These are phyloP conservation scores for Lonchura striata DNA, from an alignment of 2,113 vertebrate genomes.

Conservation along the genomic window DNA sequence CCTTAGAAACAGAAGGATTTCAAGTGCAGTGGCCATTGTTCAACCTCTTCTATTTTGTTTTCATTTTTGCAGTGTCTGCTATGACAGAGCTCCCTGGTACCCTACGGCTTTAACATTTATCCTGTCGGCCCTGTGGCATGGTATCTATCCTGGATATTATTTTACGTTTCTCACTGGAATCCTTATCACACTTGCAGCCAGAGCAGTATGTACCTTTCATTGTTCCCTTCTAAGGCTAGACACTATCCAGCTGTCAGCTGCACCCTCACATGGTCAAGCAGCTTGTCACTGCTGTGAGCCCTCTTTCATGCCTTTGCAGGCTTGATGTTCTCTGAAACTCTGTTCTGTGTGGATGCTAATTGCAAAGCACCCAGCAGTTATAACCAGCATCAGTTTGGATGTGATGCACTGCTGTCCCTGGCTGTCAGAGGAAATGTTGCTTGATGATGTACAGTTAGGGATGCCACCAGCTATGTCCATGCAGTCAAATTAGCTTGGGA, in stretches of 20 bases:
- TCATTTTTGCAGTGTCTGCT: slow-evolving; percentile 83
- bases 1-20: neutral
- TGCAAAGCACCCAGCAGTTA: neutral
- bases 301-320: neutral
- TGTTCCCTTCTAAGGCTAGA: slow-evolving; percentile 28
- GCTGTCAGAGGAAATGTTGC: neutral
- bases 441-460: neutral
- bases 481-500: neutral
- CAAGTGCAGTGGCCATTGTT: neutral
- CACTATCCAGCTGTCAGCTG: neutral
- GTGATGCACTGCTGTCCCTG: neutral
- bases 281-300: neutral
- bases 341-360: neutral
- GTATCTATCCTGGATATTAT: slow-evolving; percentile 97
- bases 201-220: slow-evolving; percentile 81
- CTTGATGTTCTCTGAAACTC: neutral
- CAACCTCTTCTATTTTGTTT: neutral
- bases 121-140: slow-evolving; percentile 94
- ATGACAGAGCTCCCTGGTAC: slow-evolving; percentile 85
- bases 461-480: neutral
- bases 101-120: slow-evolving; percentile 86
- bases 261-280: neutral
- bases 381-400: neutral
- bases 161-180: slow-evolving; percentile 95
- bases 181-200: slow-evolving; percentile 87